These are phyloP conservation scores for Conomelus anceps DNA, from an alignment of 2,888 invertebrate genomes.

Conservation along the genomic window DNA sequence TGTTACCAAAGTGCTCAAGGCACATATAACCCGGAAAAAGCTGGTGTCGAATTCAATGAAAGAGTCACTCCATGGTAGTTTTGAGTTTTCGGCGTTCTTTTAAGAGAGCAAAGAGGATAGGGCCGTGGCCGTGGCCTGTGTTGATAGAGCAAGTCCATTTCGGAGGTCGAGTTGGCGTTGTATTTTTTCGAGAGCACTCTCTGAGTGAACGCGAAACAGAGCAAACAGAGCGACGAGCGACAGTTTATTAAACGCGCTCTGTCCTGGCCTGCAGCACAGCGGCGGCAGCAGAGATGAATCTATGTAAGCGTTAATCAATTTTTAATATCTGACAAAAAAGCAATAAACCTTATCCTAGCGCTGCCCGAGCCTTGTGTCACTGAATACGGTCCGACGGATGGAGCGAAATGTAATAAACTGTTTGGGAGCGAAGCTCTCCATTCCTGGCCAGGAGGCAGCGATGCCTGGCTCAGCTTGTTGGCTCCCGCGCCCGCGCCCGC, in stretches of 20 bases:
- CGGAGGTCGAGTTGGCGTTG: neutral
- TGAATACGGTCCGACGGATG: neutral
- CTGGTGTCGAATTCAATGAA: neutral
- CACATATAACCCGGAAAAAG: neutral
- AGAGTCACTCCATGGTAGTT: neutral
- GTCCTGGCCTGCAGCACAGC: neutral
- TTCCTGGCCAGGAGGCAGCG: neutral
- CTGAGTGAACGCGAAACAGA: neutral
- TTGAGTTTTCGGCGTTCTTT: neutral
- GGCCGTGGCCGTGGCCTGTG: neutral
- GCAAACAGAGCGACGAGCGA: neutral
- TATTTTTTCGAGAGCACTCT: neutral
- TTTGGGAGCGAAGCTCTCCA: neutral
- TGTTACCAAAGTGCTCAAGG: neutral
- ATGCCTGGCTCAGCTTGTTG: too few species aligned
- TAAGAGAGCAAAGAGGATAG: neutral
- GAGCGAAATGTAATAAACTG: neutral
- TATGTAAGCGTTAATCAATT: conserved; percentile 6
- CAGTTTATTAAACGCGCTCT: neutral
- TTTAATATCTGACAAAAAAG: conserved; percentile 13
- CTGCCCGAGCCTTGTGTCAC: neutral
- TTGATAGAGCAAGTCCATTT: neutral
- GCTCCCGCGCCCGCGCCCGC: too few species aligned
- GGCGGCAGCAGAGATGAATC: neutral
- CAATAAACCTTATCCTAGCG: conserved; percentile 4